A percentile compares a stretch with the other conserved stretches of the same genome.
phyloP scores from a whole-genome alignment of 2,888 invertebrate genomes.

The Watsonalla binaria region DNA sequence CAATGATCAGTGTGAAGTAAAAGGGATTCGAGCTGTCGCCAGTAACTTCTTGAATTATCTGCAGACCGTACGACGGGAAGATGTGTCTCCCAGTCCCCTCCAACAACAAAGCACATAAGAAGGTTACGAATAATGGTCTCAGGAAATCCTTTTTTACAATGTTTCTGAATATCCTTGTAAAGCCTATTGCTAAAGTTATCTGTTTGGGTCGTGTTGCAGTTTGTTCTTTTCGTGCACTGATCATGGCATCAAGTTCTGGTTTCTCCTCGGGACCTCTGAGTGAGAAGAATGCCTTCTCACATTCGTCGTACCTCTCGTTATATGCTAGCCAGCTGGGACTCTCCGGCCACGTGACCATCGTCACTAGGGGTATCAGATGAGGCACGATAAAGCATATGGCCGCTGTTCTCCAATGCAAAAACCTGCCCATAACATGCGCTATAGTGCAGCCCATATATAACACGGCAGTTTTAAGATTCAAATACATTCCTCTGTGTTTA shows the following conservation, averaged over 20 bases:
- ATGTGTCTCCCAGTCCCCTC: conserved; percentile 39
- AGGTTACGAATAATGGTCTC: conserved; percentile 32
- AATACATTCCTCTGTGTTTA: conserved; percentile 73
- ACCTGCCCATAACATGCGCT: conserved; percentile 25
- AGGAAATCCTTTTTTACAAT: conserved; percentile 27
- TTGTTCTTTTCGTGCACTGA: conserved; percentile 20
- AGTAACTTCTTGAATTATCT: conserved; percentile 32
- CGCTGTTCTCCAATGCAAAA: conserved; percentile 26
- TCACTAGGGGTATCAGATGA: conserved; percentile 8
- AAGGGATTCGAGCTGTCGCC: conserved; percentile 29
- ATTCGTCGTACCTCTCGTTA: conserved; percentile 14
- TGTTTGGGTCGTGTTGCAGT: background rate
- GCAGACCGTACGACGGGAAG: conserved; percentile 37
- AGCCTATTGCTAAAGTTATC: too few species aligned
- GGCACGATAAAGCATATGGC: conserved; percentile 22
- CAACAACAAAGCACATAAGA: conserved; percentile 26
- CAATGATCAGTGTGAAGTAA: conserved; percentile 35
- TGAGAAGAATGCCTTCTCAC: conserved; percentile 49
- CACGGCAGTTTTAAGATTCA: conserved; percentile 36
- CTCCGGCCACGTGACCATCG: conserved; percentile 28
- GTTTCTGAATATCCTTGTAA: conserved; percentile 16
- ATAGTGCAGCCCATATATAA: conserved; percentile 17
- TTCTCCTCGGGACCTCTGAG: conserved; percentile 65
- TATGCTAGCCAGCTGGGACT: conserved; percentile 28
- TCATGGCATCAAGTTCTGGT: conserved; percentile 29